Percentiles rank a stretch among this genome's conserved stretches.
phyloP scores from a whole-genome alignment of 2,888 invertebrate genomes.

The Apamea epomidion region DNA sequence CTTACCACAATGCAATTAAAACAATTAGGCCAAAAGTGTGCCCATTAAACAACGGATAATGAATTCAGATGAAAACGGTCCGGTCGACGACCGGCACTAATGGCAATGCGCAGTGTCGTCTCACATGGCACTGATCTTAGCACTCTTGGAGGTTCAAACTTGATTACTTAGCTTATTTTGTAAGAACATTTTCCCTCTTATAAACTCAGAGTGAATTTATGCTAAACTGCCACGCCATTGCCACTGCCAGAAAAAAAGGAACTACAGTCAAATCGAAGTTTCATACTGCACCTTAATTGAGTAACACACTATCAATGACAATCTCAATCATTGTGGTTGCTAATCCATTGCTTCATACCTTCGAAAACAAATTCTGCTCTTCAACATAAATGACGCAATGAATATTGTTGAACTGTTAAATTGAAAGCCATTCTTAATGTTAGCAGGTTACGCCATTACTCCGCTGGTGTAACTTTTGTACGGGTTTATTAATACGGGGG shows the following conservation, averaged over 20 bases:
- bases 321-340: too few relatives aligned
- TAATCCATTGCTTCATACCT: too few relatives aligned
- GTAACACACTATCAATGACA: too few relatives aligned
- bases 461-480: background rate
- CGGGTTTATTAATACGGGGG: background rate
- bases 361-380: too few relatives aligned
- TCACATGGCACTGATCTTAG: slow-evolving; percentile 58
- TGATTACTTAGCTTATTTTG: slow-evolving; percentile 17
- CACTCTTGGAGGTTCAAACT: slow-evolving; percentile 17
- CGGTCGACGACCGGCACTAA: slow-evolving; percentile 39
- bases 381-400: too few relatives aligned
- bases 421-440: too few relatives aligned
- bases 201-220: background rate
- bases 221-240: background rate
- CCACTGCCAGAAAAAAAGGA: background rate
- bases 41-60: slow-evolving; percentile 60
- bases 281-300: background rate
- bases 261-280: background rate
- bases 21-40: slow-evolving; percentile 54
- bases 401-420: too few relatives aligned
- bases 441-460: too few relatives aligned
- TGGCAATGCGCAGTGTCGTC: slow-evolving; percentile 32
- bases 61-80: slow-evolving; percentile 52
- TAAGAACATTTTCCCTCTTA: too few relatives aligned
- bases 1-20: slow-evolving; percentile 55